Evolutionary conservation across 2,797 vertebrate species (phyloP), one percentile per base, ranked within the genome.

Genomic region (Rhynchonycteris naso): DNA sequence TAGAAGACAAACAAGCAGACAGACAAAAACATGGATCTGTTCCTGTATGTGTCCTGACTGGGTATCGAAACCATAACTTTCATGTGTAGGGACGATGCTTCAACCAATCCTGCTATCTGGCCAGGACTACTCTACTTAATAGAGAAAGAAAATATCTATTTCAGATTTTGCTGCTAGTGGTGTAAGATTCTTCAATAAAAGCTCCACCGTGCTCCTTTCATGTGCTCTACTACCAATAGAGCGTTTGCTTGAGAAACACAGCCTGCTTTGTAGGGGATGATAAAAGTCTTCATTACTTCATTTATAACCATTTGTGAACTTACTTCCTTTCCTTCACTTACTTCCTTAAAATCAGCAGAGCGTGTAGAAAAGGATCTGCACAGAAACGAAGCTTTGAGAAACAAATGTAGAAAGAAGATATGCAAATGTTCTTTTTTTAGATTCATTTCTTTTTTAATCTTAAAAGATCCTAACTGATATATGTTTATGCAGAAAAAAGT

Each of bases 271-370:
- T 94, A 96, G 92, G 78, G 84, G 47, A 88, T 89, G 71, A 88
- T 91, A 97, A 71, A 84, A 56, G 69, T 18, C 1, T 95, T 92
- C 93, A 88, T 84, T 94, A 58, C 52, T 95, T 96, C 75, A 30
- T 89, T 97, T 97, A 95, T 89, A 86, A 72, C 88, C 65, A 74
- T 79, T 96, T 82, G 80, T 93, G 79, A 82, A 59, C 86, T 94
- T 93, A 95, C 97, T 96, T 93, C 96, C 93, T 96, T 94, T 80
- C 0, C 95, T 96, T 94, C 87, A 86, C 79, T 75, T 74, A 95
- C 98, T 98, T 98, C 98, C 98, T 98, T 98, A 98, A 98, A 98
- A 98, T 74, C 47, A 95, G 74, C 89, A 63, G 90, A 97, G 97
- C 26, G 0, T 97, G 69, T 84, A 94, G 88, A 97, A 94, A 97